Conservation (phyloP, 1,140 invertebrate species). For the Anadara kagoshimensis region DNA sequence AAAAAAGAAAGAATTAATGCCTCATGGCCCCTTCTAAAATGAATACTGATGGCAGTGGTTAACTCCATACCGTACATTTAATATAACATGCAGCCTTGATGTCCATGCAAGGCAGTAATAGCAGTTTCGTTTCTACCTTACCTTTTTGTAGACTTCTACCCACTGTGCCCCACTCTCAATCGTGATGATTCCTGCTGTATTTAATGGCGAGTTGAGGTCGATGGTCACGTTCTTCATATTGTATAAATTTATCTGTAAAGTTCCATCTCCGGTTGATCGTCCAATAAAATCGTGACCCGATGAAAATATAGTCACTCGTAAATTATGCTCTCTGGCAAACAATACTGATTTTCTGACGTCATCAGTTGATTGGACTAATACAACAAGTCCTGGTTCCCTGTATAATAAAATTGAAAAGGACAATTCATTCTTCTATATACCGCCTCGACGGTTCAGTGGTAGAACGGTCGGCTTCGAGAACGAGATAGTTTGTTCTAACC, state of each 20-base stretch:
- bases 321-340: conserved; percentile 47
- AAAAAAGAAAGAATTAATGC: too few species aligned
- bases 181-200: conserved; percentile 36
- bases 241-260: conserved; percentile 26
- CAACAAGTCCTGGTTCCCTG: conserved; percentile 19
- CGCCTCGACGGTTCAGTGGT: neutral
- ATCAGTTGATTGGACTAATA: conserved; percentile 14
- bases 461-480: neutral
- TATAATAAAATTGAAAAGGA: neutral
- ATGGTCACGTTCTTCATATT: conserved; percentile 12
- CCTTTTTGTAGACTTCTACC: conserved; percentile 44
- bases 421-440: neutral
- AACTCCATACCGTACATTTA: too few species aligned
- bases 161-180: conserved; percentile 46
- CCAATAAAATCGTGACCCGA: conserved; percentile 57
- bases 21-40: too few species aligned
- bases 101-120: neutral
- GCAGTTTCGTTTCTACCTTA: neutral
- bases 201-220: neutral
- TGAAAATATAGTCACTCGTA: conserved; percentile 41
- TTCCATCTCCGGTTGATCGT: conserved; percentile 45
- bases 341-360: conserved; percentile 40
- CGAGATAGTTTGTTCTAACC: too few species aligned
- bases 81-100: conserved; percentile 9
- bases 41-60: neutral